phyloP scores from a whole-genome alignment of 2,113 vertebrate genomes.

The Oncorhynchus masou region DNA sequence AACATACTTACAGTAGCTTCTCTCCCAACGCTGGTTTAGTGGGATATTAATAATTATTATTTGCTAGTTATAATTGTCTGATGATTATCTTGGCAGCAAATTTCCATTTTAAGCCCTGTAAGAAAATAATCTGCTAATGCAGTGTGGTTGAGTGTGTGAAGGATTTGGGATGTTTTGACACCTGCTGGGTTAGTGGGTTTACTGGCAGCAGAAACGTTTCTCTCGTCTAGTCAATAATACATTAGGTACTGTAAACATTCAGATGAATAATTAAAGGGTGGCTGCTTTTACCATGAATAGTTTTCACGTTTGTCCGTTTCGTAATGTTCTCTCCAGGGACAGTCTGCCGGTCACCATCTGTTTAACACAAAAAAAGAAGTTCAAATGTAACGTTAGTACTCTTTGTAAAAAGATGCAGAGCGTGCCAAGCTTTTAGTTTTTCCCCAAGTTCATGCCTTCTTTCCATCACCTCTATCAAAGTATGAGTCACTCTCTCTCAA shows the following conservation, averaged over 20 bases:
- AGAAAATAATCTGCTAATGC: conserved; percentile 21
- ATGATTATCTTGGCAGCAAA: conserved; percentile 44
- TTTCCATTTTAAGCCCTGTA: conserved; percentile 25
- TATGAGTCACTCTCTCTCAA: background rate
- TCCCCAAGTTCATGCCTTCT: background rate
- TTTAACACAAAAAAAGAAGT: background rate
- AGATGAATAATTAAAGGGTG: background rate
- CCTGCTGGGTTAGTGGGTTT: conserved; percentile 28
- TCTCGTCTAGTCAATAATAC: conserved; percentile 6
- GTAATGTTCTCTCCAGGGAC: background rate
- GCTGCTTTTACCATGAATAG: background rate
- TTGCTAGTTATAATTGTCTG: conserved; percentile 38
- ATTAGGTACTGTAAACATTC: background rate
- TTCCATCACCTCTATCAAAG: background rate
- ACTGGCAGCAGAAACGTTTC: conserved; percentile 2
- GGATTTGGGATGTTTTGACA: conserved; percentile 18
- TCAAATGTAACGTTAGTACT: background rate
- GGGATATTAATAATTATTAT: conserved; percentile 21
- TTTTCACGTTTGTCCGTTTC: conserved; percentile 27
- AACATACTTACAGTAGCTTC: conserved; percentile 18
- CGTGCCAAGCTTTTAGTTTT: too few species aligned
- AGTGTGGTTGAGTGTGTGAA: conserved; percentile 11
- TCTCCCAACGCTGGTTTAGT: too few species aligned
- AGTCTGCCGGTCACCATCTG: background rate
- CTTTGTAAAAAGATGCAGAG: background rate